Evolutionary conservation across 2,888 invertebrate species (phyloP), one percentile per base, ranked within the genome.

Genomic region (Pyrochroa serraticornis): DNA sequence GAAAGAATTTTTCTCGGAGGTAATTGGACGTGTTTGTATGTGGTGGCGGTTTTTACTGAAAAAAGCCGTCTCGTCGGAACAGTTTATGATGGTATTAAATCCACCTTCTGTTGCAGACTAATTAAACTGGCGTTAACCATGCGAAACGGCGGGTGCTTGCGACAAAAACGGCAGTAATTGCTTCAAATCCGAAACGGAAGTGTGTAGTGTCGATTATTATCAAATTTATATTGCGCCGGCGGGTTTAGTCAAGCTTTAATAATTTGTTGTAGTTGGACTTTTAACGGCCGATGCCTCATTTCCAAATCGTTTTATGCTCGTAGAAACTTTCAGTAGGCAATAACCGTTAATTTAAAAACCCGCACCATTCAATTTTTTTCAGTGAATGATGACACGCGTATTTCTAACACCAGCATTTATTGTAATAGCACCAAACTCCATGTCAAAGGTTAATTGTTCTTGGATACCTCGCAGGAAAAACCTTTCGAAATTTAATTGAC

Each of bases 51-150:
- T 41, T 41, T 41, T 14, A 3, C n/a, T 22, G 22, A 13, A 41
- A 33, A 43, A 44, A 44, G 6, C 6, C 14, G 44, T 44, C 44
- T 22, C 7, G 36, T 39, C 10, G 9, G 10, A 9, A 14, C 12
- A 14, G 22, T 36, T 51, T 34, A 22, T 32, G 14, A 9, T 36
- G 37, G 6, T 62, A 69, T 68, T 68, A 67, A 69, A 68, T 67
- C 58, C 56, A 64, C 67, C 64, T 66, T 67, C 67, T 66, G 67
- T 62, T 66, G 47, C 63, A 48, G 62, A 57, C 62, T 61, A 67
- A 69, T 67, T 69, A 67, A 69, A 67, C 57, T 52, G 58, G 58
- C 63, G 63, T 67, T 67, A 65, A 56, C 60, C 60, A 44, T 48
- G 41, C 46, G 48, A 46, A 57, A 50, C 8, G 12, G 33, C 8